Evolutionary conservation across 2,888 invertebrate species (phyloP).

Genomic region (Seira musarum): DNA sequence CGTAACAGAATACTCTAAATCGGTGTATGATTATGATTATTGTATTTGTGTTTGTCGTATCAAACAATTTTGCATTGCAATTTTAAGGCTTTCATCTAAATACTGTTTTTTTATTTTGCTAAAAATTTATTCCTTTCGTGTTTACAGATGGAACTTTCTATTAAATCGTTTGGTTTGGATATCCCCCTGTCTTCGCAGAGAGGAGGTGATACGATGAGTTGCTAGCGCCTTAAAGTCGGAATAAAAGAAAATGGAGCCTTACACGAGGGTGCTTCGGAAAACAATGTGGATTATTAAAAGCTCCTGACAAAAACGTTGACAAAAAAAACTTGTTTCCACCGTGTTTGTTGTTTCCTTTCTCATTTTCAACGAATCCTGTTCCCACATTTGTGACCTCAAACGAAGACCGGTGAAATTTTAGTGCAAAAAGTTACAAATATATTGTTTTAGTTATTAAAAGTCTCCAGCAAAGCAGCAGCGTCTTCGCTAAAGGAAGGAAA

Average conservation of each 20-base stretch:
- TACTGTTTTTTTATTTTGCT: too few relatives aligned
- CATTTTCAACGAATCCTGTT: not conserved
- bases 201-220: not conserved
- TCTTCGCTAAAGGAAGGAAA: too few relatives aligned
- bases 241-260: conserved; percentile 6
- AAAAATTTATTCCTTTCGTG: not conserved
- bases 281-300: conserved; percentile 6
- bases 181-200: not conserved
- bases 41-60: not conserved
- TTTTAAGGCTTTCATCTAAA: too few relatives aligned
- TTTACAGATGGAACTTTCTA: conserved; percentile 10
- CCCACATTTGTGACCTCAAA: not conserved
- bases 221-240: not conserved
- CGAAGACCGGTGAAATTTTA: not conserved
- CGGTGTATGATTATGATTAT: not conserved
- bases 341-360: conserved; percentile 1
- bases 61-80: too few relatives aligned
- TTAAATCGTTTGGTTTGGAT: not conserved
- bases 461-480: too few relatives aligned
- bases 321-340: not conserved
- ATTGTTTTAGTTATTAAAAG: too few relatives aligned
- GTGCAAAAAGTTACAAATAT: not conserved
- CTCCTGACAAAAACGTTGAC: not conserved
- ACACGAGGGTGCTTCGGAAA: not conserved
- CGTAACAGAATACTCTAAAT: not conserved